Conservation (phyloP, 2,888 invertebrate genomes). For the Graphium colonna region DNA sequence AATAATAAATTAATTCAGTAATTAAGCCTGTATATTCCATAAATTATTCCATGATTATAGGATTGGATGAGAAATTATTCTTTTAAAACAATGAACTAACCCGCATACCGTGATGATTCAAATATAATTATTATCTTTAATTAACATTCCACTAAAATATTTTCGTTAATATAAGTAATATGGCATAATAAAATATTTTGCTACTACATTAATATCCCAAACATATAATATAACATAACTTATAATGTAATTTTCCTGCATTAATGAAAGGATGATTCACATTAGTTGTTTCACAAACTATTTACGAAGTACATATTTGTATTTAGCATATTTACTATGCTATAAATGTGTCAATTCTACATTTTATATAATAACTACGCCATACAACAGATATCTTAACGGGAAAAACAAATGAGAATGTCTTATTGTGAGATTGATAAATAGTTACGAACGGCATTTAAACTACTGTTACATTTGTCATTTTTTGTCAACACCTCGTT, state of each 20-base stretch:
- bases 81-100: not conserved
- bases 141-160: not conserved
- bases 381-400: constrained; percentile 29
- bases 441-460: not conserved
- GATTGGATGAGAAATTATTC: not conserved
- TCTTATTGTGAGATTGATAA: constrained; percentile 4
- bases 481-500: constrained; percentile 7
- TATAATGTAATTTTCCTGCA: not conserved
- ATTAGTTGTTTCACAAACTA: not conserved
- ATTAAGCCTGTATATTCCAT: no score
- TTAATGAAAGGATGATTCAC: not conserved
- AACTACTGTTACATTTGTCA: constrained; percentile 3
- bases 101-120: not conserved
- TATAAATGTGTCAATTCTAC: constrained; percentile 30
- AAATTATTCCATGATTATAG: no score
- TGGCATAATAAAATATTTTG: constrained; percentile 6
- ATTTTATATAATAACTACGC: not conserved
- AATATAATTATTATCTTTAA: not conserved
- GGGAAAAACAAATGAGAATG: constrained; percentile 30
- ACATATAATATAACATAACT: not conserved
- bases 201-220: constrained; percentile 7
- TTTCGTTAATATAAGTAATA: no score
- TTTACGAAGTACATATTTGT: not conserved
- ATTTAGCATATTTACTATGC: constrained; percentile 32
- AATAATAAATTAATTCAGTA: not conserved